Percentiles rank a stretch among this genome's conserved stretches.
Evolutionary conservation across 2,113 vertebrate species (phyloP).

Genomic region (Thryonomys swinderianus): DNA sequence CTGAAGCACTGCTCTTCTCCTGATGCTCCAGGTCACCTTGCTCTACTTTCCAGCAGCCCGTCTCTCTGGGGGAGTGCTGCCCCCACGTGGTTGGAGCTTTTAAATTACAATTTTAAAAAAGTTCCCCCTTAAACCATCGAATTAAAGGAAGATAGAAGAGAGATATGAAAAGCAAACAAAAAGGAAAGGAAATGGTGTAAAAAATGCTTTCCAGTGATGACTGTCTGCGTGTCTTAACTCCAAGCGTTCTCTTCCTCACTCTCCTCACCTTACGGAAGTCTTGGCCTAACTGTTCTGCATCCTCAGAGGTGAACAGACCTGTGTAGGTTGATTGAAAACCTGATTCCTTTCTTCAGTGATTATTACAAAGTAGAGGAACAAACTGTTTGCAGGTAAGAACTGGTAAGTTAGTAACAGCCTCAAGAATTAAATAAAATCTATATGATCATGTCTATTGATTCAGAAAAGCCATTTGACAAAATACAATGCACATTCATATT

Average conservation of each 20-base stretch:
- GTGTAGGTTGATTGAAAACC: background rate
- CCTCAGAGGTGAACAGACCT: background rate
- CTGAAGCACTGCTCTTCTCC: background rate
- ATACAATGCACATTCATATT: background rate
- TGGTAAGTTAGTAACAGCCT: background rate
- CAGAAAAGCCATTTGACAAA: background rate
- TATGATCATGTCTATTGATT: background rate
- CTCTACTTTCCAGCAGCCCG: background rate
- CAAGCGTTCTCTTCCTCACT: background rate
- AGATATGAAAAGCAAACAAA: background rate
- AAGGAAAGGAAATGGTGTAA: background rate
- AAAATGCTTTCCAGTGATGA: background rate
- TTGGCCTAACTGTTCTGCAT: background rate
- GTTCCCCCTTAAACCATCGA: background rate
- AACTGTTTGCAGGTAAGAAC: background rate
- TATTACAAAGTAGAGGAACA: background rate
- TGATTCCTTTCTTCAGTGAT: background rate
- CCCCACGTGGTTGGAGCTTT: background rate
- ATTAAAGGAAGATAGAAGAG: background rate
- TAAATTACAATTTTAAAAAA: background rate
- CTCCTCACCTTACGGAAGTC: background rate
- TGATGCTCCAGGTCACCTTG: background rate
- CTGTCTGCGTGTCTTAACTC: background rate
- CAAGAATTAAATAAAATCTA: background rate
- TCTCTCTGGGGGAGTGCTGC: background rate